Evolutionary conservation across 2,113 vertebrate species (phyloP).

Genomic region (Ceyx melanurus): DNA sequence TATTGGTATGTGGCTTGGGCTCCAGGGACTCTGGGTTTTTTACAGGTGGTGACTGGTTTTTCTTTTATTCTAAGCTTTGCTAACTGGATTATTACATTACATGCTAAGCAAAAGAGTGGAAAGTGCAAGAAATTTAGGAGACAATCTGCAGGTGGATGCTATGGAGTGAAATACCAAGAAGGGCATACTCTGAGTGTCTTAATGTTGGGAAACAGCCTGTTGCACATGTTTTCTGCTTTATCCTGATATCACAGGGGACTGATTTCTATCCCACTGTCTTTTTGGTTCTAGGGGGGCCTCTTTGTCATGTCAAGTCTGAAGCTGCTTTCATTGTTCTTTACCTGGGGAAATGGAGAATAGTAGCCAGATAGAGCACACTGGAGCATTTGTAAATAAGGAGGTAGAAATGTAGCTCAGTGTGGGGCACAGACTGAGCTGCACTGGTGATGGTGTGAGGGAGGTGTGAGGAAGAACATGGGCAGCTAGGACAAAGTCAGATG

Average conservation of each 20-base stretch:
- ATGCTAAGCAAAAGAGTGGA: neutral
- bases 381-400: neutral
- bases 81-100: neutral
- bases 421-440: fast-evolving
- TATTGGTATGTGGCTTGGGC: neutral
- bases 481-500: neutral
- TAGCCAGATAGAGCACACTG: neutral
- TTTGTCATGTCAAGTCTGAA: neutral
- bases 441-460: neutral
- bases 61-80: neutral
- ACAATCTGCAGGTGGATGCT: neutral
- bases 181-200: neutral
- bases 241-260: neutral
- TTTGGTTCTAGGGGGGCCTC: neutral
- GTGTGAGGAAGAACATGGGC: neutral
- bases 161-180: neutral
- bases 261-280: neutral
- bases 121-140: neutral
- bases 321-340: neutral
- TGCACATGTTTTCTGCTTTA: neutral
- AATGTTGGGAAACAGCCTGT: neutral
- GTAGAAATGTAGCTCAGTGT: neutral
- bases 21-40: neutral
- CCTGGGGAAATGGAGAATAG: neutral
- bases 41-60: neutral